Evolutionary conservation across 2,888 invertebrate species (phyloP), one percentile per base, ranked within the genome.

Genomic region (Bombylius major): DNA sequence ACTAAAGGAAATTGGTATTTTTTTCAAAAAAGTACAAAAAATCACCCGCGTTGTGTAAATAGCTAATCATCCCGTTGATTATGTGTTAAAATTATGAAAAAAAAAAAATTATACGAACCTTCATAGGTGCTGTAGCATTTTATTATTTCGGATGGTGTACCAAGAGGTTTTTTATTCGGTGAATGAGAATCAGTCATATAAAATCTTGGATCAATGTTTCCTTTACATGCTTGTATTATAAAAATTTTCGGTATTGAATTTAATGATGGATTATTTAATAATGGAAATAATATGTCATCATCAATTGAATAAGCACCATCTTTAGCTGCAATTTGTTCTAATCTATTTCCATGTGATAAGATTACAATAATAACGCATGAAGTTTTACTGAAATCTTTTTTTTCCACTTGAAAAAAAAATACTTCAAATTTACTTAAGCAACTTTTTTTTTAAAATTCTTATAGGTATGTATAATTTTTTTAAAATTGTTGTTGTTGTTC

Each of bases 71-170:
- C n/a, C n/a, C n/a, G n/a, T n/a, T n/a, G n/a, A n/a, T n/a, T n/a
- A n/a, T n/a, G n/a, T n/a, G n/a, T n/a, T n/a, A n/a, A n/a, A n/a
- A n/a, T n/a, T n/a, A n/a, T n/a, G n/a, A n/a, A 46, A 13, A 48
- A 47, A 14, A 13, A 48, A 48, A 53, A 3, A 23, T 55, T 42
- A 49, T 23, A 47, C 23, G 33, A 58, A 67, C 68, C 74, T 59
- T 73, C 73, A 55, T 67, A 73, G 47, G 70, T 73, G 58, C 74
- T 73, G 49, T 72, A 74, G 50, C 69, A 72, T 58, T 72, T 73
- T 1, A 71, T 61, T 51, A 73, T 70, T 60, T 73, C 70, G 56
- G 64, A 64, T 4, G 72, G 70, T 44, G 61, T 56, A 23, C 69
- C 69, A 14, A 54, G 32, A 3, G 53, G 36, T 23, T 23, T 23